phyloP scores from a whole-genome alignment of 2,113 vertebrate genomes.

The Grammomys dolichurus region DNA sequence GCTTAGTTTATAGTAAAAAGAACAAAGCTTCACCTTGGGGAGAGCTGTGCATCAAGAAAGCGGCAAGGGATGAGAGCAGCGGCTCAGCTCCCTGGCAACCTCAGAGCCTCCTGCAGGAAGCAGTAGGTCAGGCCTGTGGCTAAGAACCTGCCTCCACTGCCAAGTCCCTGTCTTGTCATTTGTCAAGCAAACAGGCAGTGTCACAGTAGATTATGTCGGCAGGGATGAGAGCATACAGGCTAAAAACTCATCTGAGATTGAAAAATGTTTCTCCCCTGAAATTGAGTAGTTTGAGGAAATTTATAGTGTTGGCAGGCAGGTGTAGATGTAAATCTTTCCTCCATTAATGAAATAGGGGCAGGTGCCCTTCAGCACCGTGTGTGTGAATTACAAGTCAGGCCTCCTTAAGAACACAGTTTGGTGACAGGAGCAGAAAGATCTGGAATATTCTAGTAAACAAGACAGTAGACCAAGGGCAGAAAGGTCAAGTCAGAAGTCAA shows the following conservation, averaged over 20 bases:
- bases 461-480: not conserved
- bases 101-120: not conserved
- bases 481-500: not conserved
- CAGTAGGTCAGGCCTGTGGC: not conserved
- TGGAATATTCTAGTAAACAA: not conserved
- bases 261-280: conserved; percentile 7
- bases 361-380: not conserved
- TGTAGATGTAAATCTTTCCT: not conserved
- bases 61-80: rapidly evolving
- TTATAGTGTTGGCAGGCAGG: not conserved
- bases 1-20: not conserved
- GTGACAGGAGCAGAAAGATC: rapidly evolving
- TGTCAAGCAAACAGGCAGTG: conserved; percentile 38
- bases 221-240: not conserved
- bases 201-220: conserved; percentile 53
- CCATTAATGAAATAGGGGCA: rapidly evolving
- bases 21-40: not conserved
- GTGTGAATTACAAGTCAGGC: not conserved
- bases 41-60: not conserved
- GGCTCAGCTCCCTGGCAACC: rapidly evolving
- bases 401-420: not conserved
- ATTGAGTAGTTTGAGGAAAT: not conserved
- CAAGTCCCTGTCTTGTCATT: not conserved
- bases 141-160: not conserved
- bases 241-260: conserved; percentile 24